These are phyloP conservation scores for Romanogobio albipinnatus DNA, from an alignment of 2,113 vertebrate genomes.

Conservation along the genomic window DNA sequence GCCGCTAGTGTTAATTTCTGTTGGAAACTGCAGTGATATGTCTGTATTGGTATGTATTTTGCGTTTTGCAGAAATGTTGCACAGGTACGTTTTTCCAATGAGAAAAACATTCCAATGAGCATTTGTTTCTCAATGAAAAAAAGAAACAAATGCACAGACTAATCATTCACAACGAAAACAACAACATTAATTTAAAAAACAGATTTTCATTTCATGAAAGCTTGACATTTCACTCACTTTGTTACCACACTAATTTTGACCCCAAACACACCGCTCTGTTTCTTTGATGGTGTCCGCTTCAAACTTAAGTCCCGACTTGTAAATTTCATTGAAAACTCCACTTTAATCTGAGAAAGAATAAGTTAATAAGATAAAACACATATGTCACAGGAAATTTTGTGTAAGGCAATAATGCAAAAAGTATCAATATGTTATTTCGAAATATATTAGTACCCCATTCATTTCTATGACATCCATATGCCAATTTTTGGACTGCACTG, in stretches of 20 bases:
- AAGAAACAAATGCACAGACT: not conserved
- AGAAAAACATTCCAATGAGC: no score
- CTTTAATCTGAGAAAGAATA: slow-evolving; percentile 86
- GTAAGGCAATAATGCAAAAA: not conserved
- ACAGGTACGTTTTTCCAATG: no score
- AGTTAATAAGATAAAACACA: slow-evolving; percentile 15
- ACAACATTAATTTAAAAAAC: not conserved
- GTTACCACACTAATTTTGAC: slow-evolving; percentile 98
- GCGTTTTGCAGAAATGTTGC: no score
- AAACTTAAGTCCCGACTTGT: slow-evolving; percentile 96
- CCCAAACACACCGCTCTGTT: slow-evolving; percentile 96
- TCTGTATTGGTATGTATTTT: no score
- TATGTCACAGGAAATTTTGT: not conserved
- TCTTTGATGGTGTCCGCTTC: slow-evolving; percentile 97
- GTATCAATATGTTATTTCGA: not conserved
- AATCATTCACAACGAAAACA: not conserved
- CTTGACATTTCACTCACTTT: slow-evolving; percentile 77
- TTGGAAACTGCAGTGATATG: no score
- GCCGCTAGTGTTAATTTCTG: no score
- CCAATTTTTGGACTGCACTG: slow-evolving; percentile 97
- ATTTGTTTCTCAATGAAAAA: no score
- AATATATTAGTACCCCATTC: slow-evolving; percentile 87
- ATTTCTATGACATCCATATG: slow-evolving; percentile 98
- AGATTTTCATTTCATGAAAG: not conserved
- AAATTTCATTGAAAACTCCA: slow-evolving; percentile 99